A percentile compares a stretch with the other conserved stretches of the same genome.
These are phyloP conservation scores for Tromatobia lineatoria DNA, from an alignment of 2,888 invertebrate species.

Conservation along the genomic window DNA sequence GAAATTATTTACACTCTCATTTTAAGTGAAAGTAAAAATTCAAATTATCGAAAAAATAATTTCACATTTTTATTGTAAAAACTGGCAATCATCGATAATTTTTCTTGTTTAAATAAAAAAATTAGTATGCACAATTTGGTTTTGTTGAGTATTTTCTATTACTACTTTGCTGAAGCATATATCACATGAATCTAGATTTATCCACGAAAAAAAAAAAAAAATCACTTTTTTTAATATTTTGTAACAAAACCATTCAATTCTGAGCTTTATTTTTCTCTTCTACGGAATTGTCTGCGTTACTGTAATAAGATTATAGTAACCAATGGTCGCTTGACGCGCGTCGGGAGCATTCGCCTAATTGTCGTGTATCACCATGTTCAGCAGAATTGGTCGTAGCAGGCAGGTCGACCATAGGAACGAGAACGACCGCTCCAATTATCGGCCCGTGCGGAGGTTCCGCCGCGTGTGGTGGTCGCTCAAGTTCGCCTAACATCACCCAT, in stretches of 20 bases:
- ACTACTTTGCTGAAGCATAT: too few relatives aligned
- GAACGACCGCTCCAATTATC: slow-evolving; percentile 36
- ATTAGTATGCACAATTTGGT: too few relatives aligned
- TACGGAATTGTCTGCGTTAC: neutral
- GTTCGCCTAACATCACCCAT: neutral
- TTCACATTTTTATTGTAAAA: too few relatives aligned
- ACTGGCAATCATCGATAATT: too few relatives aligned
- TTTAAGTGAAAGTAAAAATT: too few relatives aligned
- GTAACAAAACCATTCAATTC: neutral
- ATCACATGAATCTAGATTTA: too few relatives aligned
- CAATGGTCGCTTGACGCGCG: neutral
- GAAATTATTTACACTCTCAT: too few relatives aligned
- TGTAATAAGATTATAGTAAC: neutral
- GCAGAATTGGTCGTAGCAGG: neutral
- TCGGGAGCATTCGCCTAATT: slow-evolving; percentile 18
- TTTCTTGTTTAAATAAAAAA: too few relatives aligned
- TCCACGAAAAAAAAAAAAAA: too few relatives aligned
- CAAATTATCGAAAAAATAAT: too few relatives aligned
- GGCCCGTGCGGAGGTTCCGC: slow-evolving; percentile 12
- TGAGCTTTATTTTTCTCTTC: neutral
- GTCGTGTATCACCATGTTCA: slow-evolving; percentile 16
- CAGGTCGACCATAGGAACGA: slow-evolving; percentile 6
- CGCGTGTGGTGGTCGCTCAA: neutral
- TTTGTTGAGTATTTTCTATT: too few relatives aligned
- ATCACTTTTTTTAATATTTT: too few relatives aligned